Evolutionary conservation across 2,797 vertebrate species (phyloP).

Genomic region (Ammospiza maritima): DNA sequence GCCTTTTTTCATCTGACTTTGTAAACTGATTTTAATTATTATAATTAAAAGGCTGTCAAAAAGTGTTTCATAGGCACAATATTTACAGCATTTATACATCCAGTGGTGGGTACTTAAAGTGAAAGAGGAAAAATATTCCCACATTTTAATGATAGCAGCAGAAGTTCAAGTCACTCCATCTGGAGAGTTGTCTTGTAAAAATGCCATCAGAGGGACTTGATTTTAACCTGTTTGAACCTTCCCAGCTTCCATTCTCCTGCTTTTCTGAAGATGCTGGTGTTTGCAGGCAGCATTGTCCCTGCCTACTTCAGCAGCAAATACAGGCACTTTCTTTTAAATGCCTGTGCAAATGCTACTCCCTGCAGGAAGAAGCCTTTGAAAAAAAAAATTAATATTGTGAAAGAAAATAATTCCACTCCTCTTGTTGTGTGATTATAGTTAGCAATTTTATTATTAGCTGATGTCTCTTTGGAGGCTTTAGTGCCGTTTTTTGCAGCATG

Average conservation of each 20-base stretch:
- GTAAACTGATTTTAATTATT: conserved; percentile 43
- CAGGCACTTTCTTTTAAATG: neutral
- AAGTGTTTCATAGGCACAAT: neutral
- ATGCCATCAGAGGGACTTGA: neutral
- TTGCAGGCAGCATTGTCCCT: neutral
- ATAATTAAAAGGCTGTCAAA: conserved; percentile 34
- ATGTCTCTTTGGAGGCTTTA: neutral
- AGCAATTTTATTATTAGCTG: conserved; percentile 43
- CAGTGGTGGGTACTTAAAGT: neutral
- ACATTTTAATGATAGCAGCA: neutral
- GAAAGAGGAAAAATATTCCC: neutral
- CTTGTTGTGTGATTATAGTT: conserved; percentile 14
- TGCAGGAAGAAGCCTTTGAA: neutral
- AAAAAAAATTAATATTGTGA: neutral
- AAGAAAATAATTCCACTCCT: conserved; percentile 15
- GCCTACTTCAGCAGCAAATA: neutral
- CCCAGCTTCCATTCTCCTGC: neutral
- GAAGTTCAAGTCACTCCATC: neutral
- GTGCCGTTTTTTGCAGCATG: neutral
- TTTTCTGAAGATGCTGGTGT: neutral
- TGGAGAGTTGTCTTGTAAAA: neutral
- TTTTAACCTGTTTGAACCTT: conserved; percentile 24
- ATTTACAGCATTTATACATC: neutral
- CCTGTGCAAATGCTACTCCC: neutral
- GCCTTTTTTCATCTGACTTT: neutral